Percentiles rank a stretch among this genome's conserved stretches.
These are phyloP conservation scores for Trididemnum miniatum DNA, from an alignment of 23 tunicate genomes.

Conservation along the genomic window DNA sequence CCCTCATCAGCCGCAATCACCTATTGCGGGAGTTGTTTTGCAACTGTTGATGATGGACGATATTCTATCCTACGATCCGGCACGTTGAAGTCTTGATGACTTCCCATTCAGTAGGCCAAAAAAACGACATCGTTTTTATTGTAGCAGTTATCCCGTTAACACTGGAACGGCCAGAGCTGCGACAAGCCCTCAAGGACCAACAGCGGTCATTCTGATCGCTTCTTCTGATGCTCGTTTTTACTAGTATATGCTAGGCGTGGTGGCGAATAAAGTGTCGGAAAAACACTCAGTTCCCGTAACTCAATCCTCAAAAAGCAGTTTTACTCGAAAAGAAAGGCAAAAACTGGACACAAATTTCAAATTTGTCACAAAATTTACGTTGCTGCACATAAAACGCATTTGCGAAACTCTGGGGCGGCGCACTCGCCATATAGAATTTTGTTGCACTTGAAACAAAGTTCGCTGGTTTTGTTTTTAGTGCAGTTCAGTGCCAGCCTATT, in stretches of 20 bases:
- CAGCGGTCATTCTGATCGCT: slow-evolving; percentile 33
- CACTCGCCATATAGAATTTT: slow-evolving; percentile 33
- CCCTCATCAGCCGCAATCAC: no score
- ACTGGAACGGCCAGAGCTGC: slow-evolving; percentile 26
- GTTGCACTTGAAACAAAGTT: slow-evolving; percentile 35
- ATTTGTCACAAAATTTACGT: slow-evolving; percentile 11
- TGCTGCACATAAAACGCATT: slow-evolving; percentile 18
- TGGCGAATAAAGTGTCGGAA: slow-evolving; percentile 14
- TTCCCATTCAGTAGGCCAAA: no score
- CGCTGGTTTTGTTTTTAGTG: slow-evolving; percentile 26
- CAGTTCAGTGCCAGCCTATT: slow-evolving; percentile 1
- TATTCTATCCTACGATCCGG: no score
- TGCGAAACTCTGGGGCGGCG: slow-evolving; percentile 24
- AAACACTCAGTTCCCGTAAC: slow-evolving; percentile 15
- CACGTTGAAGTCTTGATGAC: no score
- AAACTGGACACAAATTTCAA: slow-evolving; percentile 25
- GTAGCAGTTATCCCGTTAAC: no score
- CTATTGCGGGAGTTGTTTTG: no score
- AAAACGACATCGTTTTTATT: no score
- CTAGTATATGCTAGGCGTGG: slow-evolving; percentile 22
- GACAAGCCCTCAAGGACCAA: slow-evolving; percentile 19
- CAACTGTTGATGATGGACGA: no score
- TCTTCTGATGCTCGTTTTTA: slow-evolving; percentile 12
- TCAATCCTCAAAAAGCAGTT: slow-evolving; percentile 31
- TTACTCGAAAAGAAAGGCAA: slow-evolving; percentile 9